These are phyloP conservation scores for Phalacrocorax pelagicus DNA, from an alignment of 2,113 vertebrate species.

Conservation along the genomic window DNA sequence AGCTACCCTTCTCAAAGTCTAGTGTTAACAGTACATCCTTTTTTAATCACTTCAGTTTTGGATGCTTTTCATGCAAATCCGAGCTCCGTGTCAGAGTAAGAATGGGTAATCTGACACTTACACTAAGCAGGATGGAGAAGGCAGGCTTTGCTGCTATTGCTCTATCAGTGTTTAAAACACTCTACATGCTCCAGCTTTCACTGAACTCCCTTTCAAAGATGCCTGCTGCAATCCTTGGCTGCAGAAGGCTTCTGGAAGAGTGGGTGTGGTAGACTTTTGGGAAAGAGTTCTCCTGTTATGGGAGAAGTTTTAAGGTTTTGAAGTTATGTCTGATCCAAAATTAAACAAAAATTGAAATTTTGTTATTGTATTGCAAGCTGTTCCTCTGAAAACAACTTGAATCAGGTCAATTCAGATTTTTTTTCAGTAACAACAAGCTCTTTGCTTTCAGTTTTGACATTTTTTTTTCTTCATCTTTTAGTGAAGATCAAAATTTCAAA, in stretches of 20 bases:
- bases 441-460: neutral
- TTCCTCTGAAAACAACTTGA: neutral
- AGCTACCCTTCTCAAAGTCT: neutral
- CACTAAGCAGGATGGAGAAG: neutral
- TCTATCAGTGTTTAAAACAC: neutral
- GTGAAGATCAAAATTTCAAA: neutral
- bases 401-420: neutral
- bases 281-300: neutral
- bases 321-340: neutral
- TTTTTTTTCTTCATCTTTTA: neutral
- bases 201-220: neutral
- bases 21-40: neutral
- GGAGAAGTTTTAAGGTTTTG: neutral
- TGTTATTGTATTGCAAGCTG: neutral
- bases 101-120: neutral
- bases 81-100: neutral
- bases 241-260: neutral
- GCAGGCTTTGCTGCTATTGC: neutral
- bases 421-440: neutral
- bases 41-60: neutral
- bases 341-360: neutral
- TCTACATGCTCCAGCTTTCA: neutral
- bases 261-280: neutral
- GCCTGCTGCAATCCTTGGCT: neutral
- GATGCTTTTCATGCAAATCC: neutral